These are phyloP conservation scores for Cryptus viduatorius DNA, from an alignment of 2,888 invertebrate genomes.

Conservation along the genomic window DNA sequence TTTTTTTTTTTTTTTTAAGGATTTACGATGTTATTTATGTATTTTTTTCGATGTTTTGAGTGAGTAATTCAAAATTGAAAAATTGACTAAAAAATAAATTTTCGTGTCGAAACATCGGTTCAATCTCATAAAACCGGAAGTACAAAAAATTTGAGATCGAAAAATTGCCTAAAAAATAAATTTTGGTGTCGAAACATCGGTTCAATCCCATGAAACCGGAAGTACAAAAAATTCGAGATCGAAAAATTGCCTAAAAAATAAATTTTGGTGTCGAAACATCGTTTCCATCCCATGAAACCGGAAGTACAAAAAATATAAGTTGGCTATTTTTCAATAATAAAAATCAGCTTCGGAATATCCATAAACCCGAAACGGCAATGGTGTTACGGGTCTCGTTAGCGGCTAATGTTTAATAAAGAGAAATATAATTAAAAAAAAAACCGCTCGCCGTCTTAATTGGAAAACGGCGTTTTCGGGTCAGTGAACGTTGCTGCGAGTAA, in stretches of 20 bases:
- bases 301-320: not conserved
- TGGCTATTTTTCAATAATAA: not conserved
- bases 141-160: not conserved
- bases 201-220: not conserved
- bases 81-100: not conserved
- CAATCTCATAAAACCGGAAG: not conserved
- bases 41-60: no score
- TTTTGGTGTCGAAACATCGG: not conserved
- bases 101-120: not conserved
- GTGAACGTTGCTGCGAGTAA: conserved; percentile 39
- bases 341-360: not conserved
- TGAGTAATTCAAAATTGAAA: no score
- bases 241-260: not conserved
- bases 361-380: conserved; percentile 5
- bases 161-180: not conserved
- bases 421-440: not conserved
- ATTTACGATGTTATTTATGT: no score
- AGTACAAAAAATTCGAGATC: not conserved
- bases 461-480: conserved; percentile 57
- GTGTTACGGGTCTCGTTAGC: conserved; percentile 22
- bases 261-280: not conserved
- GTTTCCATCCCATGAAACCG: not conserved
- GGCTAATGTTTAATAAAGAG: not conserved
- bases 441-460: conserved; percentile 54
- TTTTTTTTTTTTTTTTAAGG: no score